Evolutionary conservation across 2,113 vertebrate genomes (phyloP), one percentile per base, ranked within the genome.

Genomic region (Scomber japonicus): DNA sequence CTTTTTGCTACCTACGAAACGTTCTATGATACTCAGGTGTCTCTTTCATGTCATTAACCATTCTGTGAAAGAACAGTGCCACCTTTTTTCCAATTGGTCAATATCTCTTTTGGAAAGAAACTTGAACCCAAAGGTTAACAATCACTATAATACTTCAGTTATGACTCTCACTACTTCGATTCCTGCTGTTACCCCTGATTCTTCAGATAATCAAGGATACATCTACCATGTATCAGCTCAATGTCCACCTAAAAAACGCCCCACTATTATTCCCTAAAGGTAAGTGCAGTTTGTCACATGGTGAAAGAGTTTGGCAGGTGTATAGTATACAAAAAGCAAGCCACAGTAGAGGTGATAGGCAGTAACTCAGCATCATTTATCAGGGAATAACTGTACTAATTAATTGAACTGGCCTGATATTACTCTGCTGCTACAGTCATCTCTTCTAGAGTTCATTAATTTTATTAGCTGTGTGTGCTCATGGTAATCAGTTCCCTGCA

Each of bases 361-460:
- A 61, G 27, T 13, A 66, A 62, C 7, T 56, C 48, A 17, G 11
- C 24, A 49, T 60, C 24, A 50, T 71, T 55, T 67, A 80, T 63
- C 53, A 48, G 8, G 27, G 24, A 69, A 64, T 69, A 73, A 69
- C 54, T 48, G 44, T 44, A 13, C 50, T 46, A 21, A 68, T 70
- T 66, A 14, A 74, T 73, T 57, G n/a, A 68, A 48, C 31, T 21
- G 50, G 31, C 44, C 73, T 69, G 78, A 85, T 81, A 56, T 61
- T 48, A 54, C 66, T 15, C 17, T 12, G 15, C 60, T 53, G 31
- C 70, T 46, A 35, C 53, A 19, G 51, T 64, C 79, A 17, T 60
- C 48, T 27, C 44, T 60, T 51, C 16, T 1, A 46, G n/a, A 71
- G 61, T 82, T 56, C 30, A 74, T 57, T 75, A 57, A 44, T 63